Evolutionary conservation across 2,888 invertebrate genomes (phyloP).

Genomic region (Coleophora deauratella): DNA sequence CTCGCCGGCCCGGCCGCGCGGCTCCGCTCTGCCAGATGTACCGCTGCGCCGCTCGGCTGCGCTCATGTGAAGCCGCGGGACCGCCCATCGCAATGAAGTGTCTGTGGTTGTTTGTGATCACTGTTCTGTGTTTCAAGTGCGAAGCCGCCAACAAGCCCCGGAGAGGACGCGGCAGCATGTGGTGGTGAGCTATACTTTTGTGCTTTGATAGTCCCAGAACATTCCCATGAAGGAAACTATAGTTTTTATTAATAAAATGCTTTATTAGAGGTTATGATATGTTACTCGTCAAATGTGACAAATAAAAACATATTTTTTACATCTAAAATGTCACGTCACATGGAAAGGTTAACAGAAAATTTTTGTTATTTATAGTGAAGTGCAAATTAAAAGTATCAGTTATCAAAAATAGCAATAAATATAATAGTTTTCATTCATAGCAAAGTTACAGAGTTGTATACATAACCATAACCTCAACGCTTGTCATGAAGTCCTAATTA

Average conservation of each 20-base stretch:
- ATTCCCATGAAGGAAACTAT: background rate
- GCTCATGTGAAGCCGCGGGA: conserved; percentile 51
- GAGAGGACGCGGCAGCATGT: conserved; percentile 91
- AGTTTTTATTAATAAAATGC: background rate
- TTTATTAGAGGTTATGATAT: background rate
- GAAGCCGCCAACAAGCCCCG: conserved; percentile 77
- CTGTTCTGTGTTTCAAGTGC: conserved; percentile 67
- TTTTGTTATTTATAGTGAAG: no score
- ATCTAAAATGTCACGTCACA: no score
- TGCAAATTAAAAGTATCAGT: no score
- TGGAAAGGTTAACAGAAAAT: no score
- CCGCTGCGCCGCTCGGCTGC: conserved; percentile 52
- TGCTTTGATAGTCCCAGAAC: background rate
- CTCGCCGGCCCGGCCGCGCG: conserved; percentile 32
- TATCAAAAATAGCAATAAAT: no score
- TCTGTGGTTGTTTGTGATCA: conserved; percentile 71
- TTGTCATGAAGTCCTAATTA: background rate
- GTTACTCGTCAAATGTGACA: no score
- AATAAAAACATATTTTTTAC: no score
- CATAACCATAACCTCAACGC: no score
- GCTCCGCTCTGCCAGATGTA: conserved; percentile 48
- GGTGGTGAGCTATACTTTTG: conserved; percentile 82
- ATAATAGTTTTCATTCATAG: no score
- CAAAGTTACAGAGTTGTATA: no score
- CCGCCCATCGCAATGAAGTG: conserved; percentile 71